phyloP scores from a whole-genome alignment of 2,888 invertebrate genomes.

The Oegoconia quadripuncta region DNA sequence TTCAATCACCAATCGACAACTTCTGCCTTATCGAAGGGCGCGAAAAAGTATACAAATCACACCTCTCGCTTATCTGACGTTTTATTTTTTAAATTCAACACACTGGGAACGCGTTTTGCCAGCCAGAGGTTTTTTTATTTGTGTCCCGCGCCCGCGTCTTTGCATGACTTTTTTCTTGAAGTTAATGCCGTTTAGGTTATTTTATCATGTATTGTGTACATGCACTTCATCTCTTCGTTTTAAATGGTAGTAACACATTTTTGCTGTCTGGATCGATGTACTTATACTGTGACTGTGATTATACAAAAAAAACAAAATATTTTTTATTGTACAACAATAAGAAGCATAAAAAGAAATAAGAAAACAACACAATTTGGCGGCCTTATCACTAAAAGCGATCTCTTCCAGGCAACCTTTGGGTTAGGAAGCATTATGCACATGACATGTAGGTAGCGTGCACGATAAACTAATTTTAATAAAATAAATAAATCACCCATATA shows the following conservation, averaged over 20 bases:
- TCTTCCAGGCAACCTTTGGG: too few species aligned
- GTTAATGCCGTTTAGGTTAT: conserved; percentile 50
- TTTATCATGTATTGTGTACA: conserved; percentile 29
- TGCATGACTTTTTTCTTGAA: conserved; percentile 37
- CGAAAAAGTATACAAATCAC: conserved; percentile 73
- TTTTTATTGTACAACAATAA: too few species aligned
- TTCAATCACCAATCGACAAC: conserved; percentile 54
- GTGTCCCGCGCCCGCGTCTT: conserved; percentile 35
- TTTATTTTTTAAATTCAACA: conserved; percentile 42
- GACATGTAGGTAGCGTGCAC: too few species aligned
- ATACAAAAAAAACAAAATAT: too few species aligned
- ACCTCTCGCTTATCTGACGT: conserved; percentile 51
- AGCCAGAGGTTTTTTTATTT: conserved; percentile 34
- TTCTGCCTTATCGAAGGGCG: conserved; percentile 55
- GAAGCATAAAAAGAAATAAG: too few species aligned
- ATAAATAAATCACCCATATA: too few species aligned
- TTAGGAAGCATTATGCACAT: too few species aligned
- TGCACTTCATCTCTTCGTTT: conserved; percentile 17
- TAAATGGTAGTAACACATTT: conserved; percentile 8
- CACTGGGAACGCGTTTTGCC: conserved; percentile 55
- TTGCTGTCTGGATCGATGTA: too few species aligned
- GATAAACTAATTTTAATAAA: too few species aligned
- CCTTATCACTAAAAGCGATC: too few species aligned
- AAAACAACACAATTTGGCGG: too few species aligned
- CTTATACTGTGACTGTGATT: too few species aligned